Conservation (phyloP, 2,888 invertebrate genomes). For the Artemia sinica region DNA sequence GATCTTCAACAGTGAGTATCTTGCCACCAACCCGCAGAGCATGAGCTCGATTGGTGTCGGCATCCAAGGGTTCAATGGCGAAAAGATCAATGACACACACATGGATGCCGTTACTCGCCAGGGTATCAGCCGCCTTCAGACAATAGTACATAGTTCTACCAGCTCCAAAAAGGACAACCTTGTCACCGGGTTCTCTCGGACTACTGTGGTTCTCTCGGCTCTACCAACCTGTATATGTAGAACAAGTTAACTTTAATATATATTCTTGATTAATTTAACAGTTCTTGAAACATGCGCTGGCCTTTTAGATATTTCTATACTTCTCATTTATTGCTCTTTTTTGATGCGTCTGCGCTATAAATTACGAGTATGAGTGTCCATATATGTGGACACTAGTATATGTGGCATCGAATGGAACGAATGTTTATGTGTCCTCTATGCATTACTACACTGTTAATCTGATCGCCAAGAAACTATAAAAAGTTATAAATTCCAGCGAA, state of each 20-base stretch:
- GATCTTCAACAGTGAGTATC: constrained; percentile 87
- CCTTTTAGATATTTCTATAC: not conserved
- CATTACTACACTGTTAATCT: too few species aligned
- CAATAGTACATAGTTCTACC: constrained; percentile 88
- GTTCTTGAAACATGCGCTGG: not conserved
- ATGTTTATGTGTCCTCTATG: too few species aligned
- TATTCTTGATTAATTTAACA: not conserved
- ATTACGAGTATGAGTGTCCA: too few species aligned
- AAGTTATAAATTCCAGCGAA: too few species aligned
- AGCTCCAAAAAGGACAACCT: constrained; percentile 71
- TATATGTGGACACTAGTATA: too few species aligned
- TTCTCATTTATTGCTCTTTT: not conserved
- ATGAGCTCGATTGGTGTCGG: constrained; percentile 49
- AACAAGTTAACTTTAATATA: constrained; percentile 19
- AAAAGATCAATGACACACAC: constrained; percentile 83
- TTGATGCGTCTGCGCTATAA: not conserved
- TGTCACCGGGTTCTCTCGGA: constrained; percentile 58
- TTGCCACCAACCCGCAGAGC: constrained; percentile 61
- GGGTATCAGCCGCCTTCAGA: constrained; percentile 55
- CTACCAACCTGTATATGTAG: constrained; percentile 43
- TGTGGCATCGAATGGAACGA: too few species aligned
- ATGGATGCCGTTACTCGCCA: constrained; percentile 50
- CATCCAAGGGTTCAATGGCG: constrained; percentile 87
- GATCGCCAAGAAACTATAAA: too few species aligned
- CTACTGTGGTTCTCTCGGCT: constrained; percentile 57